Evolutionary conservation across 1,140 invertebrate species (phyloP).

Genomic region (Gryllus bimaculatus): DNA sequence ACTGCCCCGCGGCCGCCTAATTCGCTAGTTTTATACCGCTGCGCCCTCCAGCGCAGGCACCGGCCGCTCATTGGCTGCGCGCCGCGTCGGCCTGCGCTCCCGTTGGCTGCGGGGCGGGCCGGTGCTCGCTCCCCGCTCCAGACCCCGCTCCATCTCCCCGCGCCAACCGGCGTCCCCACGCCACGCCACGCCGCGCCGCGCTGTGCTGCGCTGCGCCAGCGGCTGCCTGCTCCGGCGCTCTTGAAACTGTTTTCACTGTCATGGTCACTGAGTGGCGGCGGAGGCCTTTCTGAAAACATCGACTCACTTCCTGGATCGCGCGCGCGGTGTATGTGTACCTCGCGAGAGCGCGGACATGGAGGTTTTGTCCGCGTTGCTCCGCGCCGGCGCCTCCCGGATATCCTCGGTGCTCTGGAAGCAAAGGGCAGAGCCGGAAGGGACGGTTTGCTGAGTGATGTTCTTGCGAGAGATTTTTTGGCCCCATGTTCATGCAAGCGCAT

Average conservation of each 20-base stretch:
- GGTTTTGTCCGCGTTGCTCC: too few relatives aligned
- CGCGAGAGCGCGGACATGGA: too few relatives aligned
- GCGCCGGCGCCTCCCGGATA: too few relatives aligned
- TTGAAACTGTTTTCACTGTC: slow-evolving; percentile 17
- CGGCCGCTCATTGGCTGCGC: neutral
- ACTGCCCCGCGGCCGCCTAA: neutral
- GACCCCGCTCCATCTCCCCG: too few relatives aligned
- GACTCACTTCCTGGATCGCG: neutral
- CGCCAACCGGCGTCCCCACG: too few relatives aligned
- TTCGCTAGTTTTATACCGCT: neutral
- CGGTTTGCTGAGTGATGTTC: too few relatives aligned
- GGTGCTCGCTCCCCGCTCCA: neutral
- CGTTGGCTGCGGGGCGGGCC: neutral
- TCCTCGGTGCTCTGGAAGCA: too few relatives aligned
- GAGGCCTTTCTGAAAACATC: slow-evolving; percentile 6
- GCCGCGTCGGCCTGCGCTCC: neutral
- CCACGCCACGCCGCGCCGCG: neutral
- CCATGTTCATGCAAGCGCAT: too few relatives aligned
- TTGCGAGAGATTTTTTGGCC: too few relatives aligned
- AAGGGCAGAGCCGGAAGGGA: too few relatives aligned
- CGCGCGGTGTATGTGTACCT: neutral
- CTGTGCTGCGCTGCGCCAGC: neutral
- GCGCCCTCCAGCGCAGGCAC: neutral
- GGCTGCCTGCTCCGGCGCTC: neutral
- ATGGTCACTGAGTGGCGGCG: slow-evolving; percentile 16